phyloP scores from a whole-genome alignment of 1,140 invertebrate species.

The Condylostylus longicornis region DNA sequence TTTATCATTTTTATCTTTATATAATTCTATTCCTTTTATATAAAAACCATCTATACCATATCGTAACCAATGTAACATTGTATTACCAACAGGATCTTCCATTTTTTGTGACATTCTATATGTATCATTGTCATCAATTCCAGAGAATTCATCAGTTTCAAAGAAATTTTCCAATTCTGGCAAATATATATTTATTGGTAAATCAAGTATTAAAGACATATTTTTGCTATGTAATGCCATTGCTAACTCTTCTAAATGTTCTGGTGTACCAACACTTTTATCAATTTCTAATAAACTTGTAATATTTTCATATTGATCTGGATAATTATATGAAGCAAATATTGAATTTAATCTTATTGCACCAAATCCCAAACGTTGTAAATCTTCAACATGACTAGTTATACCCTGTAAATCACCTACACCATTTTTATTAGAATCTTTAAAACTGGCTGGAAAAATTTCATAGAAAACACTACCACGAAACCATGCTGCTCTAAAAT shows the following conservation, averaged over 20 bases:
- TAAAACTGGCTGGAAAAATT: constrained; percentile 66
- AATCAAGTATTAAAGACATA: constrained; percentile 57
- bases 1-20: constrained; percentile 32
- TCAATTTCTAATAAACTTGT: constrained; percentile 46
- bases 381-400: constrained; percentile 47
- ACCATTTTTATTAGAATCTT: constrained; percentile 59
- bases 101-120: background rate
- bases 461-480: constrained; percentile 68
- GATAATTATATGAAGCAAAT: constrained; percentile 51
- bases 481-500: constrained; percentile 49
- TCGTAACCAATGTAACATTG: constrained; percentile 47
- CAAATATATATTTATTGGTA: constrained; percentile 47
- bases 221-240: constrained; percentile 43
- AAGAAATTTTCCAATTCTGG: constrained; percentile 28
- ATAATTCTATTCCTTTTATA: constrained; percentile 53
- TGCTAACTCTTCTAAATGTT: constrained; percentile 48
- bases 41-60: constrained; percentile 66
- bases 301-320: constrained; percentile 49
- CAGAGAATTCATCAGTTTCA: constrained; percentile 5
- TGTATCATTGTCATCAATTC: constrained; percentile 2
- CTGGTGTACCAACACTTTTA: constrained; percentile 42
- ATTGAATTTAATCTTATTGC: constrained; percentile 59
- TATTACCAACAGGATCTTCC: constrained; percentile 14
- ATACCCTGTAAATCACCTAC: constrained; percentile 59
- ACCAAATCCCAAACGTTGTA: constrained; percentile 47